Conservation (phyloP, 2,888 invertebrate species). For the Pachymerium ferrugineum region DNA sequence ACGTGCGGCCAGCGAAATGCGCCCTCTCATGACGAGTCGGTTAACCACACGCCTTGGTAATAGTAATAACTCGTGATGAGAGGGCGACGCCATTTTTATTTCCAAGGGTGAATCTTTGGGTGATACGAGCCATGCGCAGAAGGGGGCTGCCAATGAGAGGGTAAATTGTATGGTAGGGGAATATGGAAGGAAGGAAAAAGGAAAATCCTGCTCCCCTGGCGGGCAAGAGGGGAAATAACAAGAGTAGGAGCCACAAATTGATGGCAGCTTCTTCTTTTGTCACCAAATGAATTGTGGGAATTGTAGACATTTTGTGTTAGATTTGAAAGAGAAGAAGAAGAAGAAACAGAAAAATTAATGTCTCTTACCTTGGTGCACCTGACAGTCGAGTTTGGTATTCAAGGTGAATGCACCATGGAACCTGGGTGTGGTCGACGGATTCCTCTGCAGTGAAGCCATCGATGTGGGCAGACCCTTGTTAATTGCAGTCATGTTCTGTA, state of each 20-base stretch:
- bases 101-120: neutral
- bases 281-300: conserved; percentile 14
- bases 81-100: neutral
- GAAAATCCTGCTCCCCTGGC: conserved; percentile 17
- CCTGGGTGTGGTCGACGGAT: conserved; percentile 19
- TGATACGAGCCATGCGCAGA: conserved; percentile 13
- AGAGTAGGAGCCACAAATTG: conserved; percentile 17
- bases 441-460: conserved; percentile 52
- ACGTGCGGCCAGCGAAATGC: conserved; percentile 16
- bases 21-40: conserved; percentile 12
- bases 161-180: conserved; percentile 18
- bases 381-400: conserved; percentile 32
- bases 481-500: conserved; percentile 4
- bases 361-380: conserved; percentile 31
- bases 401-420: conserved; percentile 32
- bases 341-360: neutral
- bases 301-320: neutral
- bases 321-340: neutral
- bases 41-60: conserved; percentile 14
- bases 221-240: conserved; percentile 9
- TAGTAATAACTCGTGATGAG: conserved; percentile 19
- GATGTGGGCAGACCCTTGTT: conserved; percentile 32
- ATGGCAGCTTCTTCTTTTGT: conserved; percentile 4
- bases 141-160: conserved; percentile 16
- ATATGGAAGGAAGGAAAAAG: conserved; percentile 18